Conservation (phyloP, 1,140 invertebrate species). For the Agrypnia vestita region DNA sequence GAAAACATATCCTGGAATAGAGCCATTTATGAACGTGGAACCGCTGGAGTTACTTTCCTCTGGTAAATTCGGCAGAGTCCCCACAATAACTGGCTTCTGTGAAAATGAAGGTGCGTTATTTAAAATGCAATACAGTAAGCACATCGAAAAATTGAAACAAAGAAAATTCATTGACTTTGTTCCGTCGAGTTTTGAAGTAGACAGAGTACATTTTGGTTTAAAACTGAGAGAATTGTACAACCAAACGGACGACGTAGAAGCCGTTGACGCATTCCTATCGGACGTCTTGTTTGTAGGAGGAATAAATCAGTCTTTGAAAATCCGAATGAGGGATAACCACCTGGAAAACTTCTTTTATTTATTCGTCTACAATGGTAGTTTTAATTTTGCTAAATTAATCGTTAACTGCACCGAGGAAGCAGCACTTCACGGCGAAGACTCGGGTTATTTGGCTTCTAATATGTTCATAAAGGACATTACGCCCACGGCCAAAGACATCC, state of each 20-base stretch:
- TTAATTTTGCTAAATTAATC: constrained; percentile 67
- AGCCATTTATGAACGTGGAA: constrained; percentile 66
- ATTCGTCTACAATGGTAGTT: constrained; percentile 66
- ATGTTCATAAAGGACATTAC: constrained; percentile 57
- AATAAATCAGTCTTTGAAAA: constrained; percentile 62
- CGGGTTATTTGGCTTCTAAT: constrained; percentile 65
- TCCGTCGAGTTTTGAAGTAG: constrained; percentile 64
- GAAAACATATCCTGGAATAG: constrained; percentile 64
- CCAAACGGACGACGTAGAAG: constrained; percentile 60
- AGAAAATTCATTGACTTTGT: constrained; percentile 64
- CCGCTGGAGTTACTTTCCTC: constrained; percentile 64
- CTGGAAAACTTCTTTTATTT: constrained; percentile 65
- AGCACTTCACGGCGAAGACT: constrained; percentile 68
- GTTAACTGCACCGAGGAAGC: constrained; percentile 64
- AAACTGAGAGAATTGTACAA: constrained; percentile 65
- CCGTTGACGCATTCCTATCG: constrained; percentile 65
- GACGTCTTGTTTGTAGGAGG: constrained; percentile 68
- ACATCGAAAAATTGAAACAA: constrained; percentile 51
- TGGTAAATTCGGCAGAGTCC: constrained; percentile 67
- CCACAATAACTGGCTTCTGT: constrained; percentile 67
- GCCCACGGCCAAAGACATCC: constrained; percentile 64
- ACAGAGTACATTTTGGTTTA: constrained; percentile 62
- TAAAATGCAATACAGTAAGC: constrained; percentile 45
- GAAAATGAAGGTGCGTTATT: constrained; percentile 66
- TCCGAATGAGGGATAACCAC: constrained; percentile 46